Base-by-base conservation (phyloP, 2,888 invertebrate genomes). In the Lochmaea capreae region DNA sequence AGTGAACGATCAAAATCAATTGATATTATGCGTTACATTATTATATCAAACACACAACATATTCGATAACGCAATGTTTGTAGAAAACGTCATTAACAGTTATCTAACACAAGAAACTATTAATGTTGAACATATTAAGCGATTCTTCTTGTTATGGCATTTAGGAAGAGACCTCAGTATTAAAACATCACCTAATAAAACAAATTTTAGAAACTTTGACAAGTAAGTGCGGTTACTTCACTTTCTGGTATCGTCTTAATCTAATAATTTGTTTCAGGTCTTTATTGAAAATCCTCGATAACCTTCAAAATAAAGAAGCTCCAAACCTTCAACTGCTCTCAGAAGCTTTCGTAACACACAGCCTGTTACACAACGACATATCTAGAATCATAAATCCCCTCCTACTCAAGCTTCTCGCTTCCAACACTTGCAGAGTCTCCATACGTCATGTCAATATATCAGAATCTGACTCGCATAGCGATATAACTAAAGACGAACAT, bases 341-440 rank as follows among this genome's bases (percentile, higher is more conserved):
- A 0, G 92, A 93, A 79, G 91, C 92, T 33, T 97, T 96, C 94
- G 87, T 96, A 46, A 89, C 93, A 63, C 92, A 93, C 71, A 90
- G 92, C 33, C 87, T 96, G 5, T 87, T 94, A 66, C 90, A 93
- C 46, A 94, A 94, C 14, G 96, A 97, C 83, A 89, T 95, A 71
- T 91, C 93, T 0, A 89, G 95, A 1, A 89, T 97, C 12, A 89
- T 97, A 39, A 94, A 95, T 82, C 95, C 95, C 0, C 87, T 95
- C 6, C 87, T 95, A 70, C 88, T 91, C 75, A 93, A 95, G 86
- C 88, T 97, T 22, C 88, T 97, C 33, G 92, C 94, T 77, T 91
- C 94, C 0, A 93, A 92, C 76, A 95, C 96, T 0, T 94, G 95
- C 69, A 89, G 95, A n/a, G 91, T 95, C 77, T 93, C 94, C 46